Evolutionary conservation across 1,140 invertebrate genomes (phyloP), one percentile per base, ranked within the genome.

Genomic region (Macrosteles quadrilineatus): DNA sequence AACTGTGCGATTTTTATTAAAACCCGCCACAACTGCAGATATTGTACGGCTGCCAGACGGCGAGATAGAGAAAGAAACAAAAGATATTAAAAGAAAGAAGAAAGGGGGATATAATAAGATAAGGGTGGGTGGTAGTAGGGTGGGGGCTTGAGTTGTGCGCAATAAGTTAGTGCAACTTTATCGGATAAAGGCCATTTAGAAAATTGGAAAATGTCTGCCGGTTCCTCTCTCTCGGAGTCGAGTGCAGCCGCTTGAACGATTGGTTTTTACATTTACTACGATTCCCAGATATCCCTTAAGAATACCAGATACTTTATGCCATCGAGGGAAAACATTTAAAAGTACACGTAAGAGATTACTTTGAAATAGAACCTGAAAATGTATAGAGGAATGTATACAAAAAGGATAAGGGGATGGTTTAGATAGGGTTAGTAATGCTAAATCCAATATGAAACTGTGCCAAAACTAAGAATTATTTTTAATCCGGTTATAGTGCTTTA

Each of bases 161-260:
- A 32, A 64, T 64, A 64, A 64, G 59, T 64, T 64, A 64, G 59
- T 64, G 59, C 59, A 64, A 64, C 59, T 62, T 69, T 69, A 69
- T 69, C 68, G 59, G 40, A 45, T 63, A 59, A 64, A 63, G 68
- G 68, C 68, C 68, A 69, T 69, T 69, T 69, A 69, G 68, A 64
- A 69, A 69, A 69, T 69, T 69, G 59, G 68, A 69, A 69, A 69
- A 63, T 69, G 68, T 69, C 59, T 62, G 59, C 27, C 47, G 47
- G 47, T 23, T 50, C 21, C 47, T 64, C 27, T 32, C 27, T 32
- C 27, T 14, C 55, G 19, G 17, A 14, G 19, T 27, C 59, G 27
- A 64, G 59, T 32, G 29, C 11, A 32, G 30, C 14, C 59, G 29
- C 29, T 64, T 64, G 59, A 64, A 64, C 59, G 59, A 64, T 64